phyloP scores from a whole-genome alignment of 2,797 vertebrate genomes.

The Darevskia nairensis region DNA sequence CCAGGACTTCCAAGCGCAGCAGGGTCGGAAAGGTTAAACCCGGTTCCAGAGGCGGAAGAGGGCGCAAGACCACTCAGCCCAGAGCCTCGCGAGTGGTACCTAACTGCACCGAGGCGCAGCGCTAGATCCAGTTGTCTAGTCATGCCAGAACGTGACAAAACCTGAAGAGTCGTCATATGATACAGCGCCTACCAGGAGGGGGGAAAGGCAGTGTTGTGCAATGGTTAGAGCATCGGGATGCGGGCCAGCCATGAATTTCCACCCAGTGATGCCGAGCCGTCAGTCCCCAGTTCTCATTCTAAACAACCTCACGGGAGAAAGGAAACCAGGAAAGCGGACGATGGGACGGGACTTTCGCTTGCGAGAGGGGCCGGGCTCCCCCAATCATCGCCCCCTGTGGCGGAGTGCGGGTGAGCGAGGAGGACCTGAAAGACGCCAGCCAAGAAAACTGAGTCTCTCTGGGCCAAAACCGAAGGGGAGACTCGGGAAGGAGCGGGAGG shows the following conservation, averaged over 20 bases:
- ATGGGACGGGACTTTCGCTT: not conserved
- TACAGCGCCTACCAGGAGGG: not conserved
- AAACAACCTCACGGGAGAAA: not conserved
- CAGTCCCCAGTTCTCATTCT: not conserved
- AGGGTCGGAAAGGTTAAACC: too few relatives aligned
- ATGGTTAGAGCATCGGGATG: not conserved
- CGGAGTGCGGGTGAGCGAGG: not conserved
- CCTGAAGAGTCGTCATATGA: not conserved
- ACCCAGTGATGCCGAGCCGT: not conserved
- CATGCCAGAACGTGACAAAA: too few relatives aligned
- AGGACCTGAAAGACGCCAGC: not conserved
- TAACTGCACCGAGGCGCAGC: not conserved
- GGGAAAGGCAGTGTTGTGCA: not conserved
- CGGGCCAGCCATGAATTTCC: too few relatives aligned
- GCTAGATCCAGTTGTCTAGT: not conserved
- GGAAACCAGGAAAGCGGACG: too few relatives aligned
- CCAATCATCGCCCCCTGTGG: not conserved
- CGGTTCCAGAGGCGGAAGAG: too few relatives aligned
- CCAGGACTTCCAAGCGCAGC: too few relatives aligned
- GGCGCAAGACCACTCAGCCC: too few relatives aligned
- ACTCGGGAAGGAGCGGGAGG: not conserved
- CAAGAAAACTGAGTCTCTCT: not conserved
- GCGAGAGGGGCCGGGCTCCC: not conserved
- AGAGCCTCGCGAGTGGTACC: not conserved
- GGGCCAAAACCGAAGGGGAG: not conserved